Evolutionary conservation across 2,797 vertebrate genomes (phyloP), one percentile per base, ranked within the genome.

Genomic region (Rhinatrema bivittatum): DNA sequence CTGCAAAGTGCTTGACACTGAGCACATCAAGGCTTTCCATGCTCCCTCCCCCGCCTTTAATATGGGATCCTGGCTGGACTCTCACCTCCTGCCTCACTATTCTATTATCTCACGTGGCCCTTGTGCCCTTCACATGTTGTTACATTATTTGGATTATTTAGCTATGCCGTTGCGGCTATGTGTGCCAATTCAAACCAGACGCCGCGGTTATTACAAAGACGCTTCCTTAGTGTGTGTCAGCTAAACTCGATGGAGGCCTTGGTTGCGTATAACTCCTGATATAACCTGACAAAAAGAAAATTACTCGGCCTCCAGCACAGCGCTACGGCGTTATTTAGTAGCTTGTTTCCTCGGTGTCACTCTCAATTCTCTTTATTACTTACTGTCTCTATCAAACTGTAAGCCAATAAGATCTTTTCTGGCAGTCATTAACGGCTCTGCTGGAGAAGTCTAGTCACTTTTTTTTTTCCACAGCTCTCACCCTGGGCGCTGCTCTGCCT

Each of bases 401-500:
- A 80, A 81, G 56, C 66, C 35, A 53, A 45, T 35, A 42, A 46
- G 50, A 62, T 68, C 34, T 32, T 35, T 43, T 60, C 61, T 23
- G 51, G 55, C 59, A 70, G 73, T 79, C 64, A 74, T 83, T 81
- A 81, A 83, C 59, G 52, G 30, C 37, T 44, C 26, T 51, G 42
- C 62, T 72, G 62, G 70, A 60, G 42, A 59, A 59, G 61, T 76
- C 53, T 53, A 46, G 56, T 53, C 71, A 74, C 72, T 55, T 56
- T 35, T 15, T 39, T 37, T 50, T 62, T 59, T 53, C 46, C 21
- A 60, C 46, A 46, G 8, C 10, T 14, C 39, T 60, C 37, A 30
- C 30, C 52, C 36, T 21, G 20, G 20, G 9, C 20, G 9, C 4
- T 9, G 69, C 74, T 69, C 60, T 60, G 31, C 37, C 36, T 55